phyloP scores from a whole-genome alignment of 2,888 invertebrate genomes.

The Dermolepida albohirtum region DNA sequence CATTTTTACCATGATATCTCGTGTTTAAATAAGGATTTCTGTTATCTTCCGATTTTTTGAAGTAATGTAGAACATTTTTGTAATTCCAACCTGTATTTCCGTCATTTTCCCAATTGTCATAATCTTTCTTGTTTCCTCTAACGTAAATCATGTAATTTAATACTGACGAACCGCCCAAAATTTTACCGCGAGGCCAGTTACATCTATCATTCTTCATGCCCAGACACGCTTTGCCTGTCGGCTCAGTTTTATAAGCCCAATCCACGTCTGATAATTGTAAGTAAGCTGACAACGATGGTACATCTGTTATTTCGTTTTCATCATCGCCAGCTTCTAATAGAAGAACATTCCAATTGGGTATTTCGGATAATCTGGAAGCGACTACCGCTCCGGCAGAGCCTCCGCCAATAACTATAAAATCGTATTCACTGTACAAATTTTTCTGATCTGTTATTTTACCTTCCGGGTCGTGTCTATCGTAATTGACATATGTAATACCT shows the following conservation, averaged over 20 bases:
- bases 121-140: slow-evolving; percentile 83
- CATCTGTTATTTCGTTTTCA: slow-evolving; percentile 89
- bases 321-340: slow-evolving; percentile 88
- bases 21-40: slow-evolving; percentile 84
- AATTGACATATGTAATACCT: slow-evolving; percentile 83
- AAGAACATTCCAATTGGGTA: slow-evolving; percentile 80
- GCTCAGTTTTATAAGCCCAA: slow-evolving; percentile 92
- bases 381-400: slow-evolving; percentile 93
- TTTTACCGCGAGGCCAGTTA: slow-evolving; percentile 91
- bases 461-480: slow-evolving; percentile 85
- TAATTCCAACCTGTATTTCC: slow-evolving; percentile 92
- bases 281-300: slow-evolving; percentile 88
- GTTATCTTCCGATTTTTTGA: slow-evolving; percentile 90
- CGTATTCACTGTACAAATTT: slow-evolving; percentile 77
- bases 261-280: slow-evolving; percentile 87
- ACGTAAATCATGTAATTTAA: slow-evolving; percentile 94
- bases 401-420: slow-evolving; percentile 86
- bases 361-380: slow-evolving; percentile 79
- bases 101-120: slow-evolving; percentile 87
- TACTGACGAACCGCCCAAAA: slow-evolving; percentile 88
- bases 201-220: slow-evolving; percentile 86
- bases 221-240: slow-evolving; percentile 82
- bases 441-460: slow-evolving; percentile 78
- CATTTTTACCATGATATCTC: slow-evolving; percentile 78
- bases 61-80: slow-evolving; percentile 85